phyloP scores from a whole-genome alignment of 2,113 vertebrate species.

The Apteryx owenii region DNA sequence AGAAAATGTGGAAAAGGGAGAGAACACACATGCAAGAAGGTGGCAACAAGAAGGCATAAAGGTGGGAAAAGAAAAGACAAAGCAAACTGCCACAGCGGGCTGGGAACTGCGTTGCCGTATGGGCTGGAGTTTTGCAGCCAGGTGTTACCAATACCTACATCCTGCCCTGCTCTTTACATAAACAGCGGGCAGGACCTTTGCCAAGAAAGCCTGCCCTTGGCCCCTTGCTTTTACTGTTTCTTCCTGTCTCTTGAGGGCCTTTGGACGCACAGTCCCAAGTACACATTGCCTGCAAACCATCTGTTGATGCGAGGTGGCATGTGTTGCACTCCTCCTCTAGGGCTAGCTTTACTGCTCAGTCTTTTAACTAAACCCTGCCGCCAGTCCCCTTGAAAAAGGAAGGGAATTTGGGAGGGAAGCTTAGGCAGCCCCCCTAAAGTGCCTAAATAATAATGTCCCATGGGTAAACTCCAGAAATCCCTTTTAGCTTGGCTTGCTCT shows the following conservation, averaged over 20 bases:
- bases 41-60: not conserved
- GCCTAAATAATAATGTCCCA: not conserved
- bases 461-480: constrained; percentile 36
- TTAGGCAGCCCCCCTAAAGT: not conserved
- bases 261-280: not conserved
- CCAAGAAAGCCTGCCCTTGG: not conserved
- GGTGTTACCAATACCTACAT: not conserved
- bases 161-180: not conserved
- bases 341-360: accelerated
- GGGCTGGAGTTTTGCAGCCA: not conserved
- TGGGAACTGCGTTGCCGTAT: accelerated
- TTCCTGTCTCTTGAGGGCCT: not conserved
- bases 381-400: not conserved
- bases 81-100: not conserved
- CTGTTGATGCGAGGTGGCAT: not conserved
- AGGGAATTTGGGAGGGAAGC: not conserved
- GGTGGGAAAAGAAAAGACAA: not conserved
- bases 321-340: accelerated
- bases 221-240: not conserved
- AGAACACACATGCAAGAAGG: not conserved
- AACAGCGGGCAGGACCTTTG: not conserved
- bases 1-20: not conserved
- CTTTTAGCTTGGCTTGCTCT: not conserved
- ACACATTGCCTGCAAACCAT: accelerated
- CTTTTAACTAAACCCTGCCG: not conserved